Evolutionary conservation across 2,888 invertebrate species (phyloP), one percentile per base, ranked within the genome.

Genomic region (Pachycephus smyrnensis): DNA sequence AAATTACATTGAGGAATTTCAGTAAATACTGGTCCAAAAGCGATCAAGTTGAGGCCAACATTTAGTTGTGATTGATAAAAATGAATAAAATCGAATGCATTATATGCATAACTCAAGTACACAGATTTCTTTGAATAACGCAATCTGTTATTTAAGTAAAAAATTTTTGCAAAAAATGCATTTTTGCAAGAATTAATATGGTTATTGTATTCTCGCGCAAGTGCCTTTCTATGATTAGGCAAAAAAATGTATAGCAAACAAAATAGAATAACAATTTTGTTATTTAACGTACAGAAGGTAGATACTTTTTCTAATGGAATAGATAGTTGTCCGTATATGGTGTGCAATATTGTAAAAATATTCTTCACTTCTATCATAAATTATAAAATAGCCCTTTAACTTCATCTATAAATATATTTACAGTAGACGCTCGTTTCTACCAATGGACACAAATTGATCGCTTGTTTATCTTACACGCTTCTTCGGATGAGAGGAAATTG

Each of bases 1-100:
- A 32, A 71, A 71, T 30, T 71, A 71, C 32, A 32, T 71, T 71
- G 71, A 71, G 32, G 40, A 71, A 71, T 71, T 32, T 71, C 15
- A 31, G 30, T 71, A 12, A 71, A 71, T 71, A 71, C 71, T 71
- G 31, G 32, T 71, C 15, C 12, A 71, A 71, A 71, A 32, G 32
- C 32, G 71, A 32, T 71, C 31, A 31, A 71, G 31, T 15, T 11
- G 31, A 71, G 40, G 15, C 30, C 4, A 71, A 30, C 6, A 30
- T 71, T 32, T 71, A 30, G 4, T 12, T 31, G 32, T 71, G 15
- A 3, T 71, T 71, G 31, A 71, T 31, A 32, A n/a, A 71, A 71
- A 71, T 71, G 2, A 31, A 71, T 31, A 12, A 32, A 71, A 32
- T 71, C 71, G 23, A 55, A 55, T 55, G 40, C 40, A 55, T 23